Evolutionary conservation across 2,888 invertebrate species (phyloP).

Genomic region (Spilosoma lubricipeda): DNA sequence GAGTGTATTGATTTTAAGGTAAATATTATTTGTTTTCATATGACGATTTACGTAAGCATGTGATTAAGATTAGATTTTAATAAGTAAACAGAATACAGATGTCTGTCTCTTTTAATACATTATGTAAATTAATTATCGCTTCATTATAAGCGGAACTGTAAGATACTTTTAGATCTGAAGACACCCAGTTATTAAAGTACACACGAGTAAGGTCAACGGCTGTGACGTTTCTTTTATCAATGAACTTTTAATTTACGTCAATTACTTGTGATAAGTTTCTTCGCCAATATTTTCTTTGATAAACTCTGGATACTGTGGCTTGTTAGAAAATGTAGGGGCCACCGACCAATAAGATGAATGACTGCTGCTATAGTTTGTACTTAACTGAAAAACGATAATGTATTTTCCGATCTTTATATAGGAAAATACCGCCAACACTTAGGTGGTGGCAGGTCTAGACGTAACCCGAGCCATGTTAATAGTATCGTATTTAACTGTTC

Average conservation of each 20-base stretch:
- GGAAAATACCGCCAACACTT: constrained; percentile 50
- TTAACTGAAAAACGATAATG: constrained; percentile 4
- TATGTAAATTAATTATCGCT: background rate
- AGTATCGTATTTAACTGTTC: constrained; percentile 65
- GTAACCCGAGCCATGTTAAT: constrained; percentile 60
- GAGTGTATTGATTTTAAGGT: constrained; percentile 76
- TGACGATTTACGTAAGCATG: constrained; percentile 1
- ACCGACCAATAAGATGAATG: constrained; percentile 26
- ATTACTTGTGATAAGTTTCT: constrained; percentile 55
- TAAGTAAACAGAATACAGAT: constrained; percentile 9
- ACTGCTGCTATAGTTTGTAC: background rate
- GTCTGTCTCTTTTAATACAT: background rate
- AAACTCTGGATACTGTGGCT: constrained; percentile 15
- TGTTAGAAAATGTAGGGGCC: constrained; percentile 50
- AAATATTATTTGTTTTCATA: constrained; percentile 73
- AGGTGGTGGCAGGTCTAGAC: constrained; percentile 51
- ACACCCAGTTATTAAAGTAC: background rate
- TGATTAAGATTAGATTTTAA: constrained; percentile 1
- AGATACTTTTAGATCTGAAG: background rate
- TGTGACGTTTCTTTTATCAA: constrained; percentile 55
- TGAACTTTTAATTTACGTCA: constrained; percentile 66
- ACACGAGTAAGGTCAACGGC: constrained; percentile 34
- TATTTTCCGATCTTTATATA: constrained; percentile 47
- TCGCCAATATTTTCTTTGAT: constrained; percentile 44
- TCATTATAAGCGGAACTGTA: background rate